A percentile compares a stretch with the other conserved stretches of the same genome.
Conservation (phyloP, 2,113 vertebrate genomes). For the Paratilapia polleni region DNA sequence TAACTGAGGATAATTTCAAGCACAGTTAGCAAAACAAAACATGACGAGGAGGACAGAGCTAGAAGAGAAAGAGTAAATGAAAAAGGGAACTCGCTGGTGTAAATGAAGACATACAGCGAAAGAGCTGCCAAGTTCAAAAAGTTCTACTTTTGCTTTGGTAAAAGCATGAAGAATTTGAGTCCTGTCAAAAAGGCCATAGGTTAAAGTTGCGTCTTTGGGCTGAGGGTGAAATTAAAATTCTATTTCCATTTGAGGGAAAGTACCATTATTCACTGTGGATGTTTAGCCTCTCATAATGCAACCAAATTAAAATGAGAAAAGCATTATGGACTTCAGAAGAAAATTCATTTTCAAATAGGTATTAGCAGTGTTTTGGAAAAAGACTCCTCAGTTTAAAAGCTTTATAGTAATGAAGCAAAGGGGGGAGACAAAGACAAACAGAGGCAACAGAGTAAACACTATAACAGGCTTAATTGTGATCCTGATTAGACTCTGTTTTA, state of each 20-base stretch:
- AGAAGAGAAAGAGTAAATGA: not conserved
- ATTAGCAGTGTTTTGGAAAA: not conserved
- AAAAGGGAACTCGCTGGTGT: constrained; percentile 1
- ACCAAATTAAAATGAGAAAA: not conserved
- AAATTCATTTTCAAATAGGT: not conserved
- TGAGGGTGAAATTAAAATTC: not conserved
- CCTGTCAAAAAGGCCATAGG: not conserved
- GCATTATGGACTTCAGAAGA: not conserved
- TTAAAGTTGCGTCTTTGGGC: not conserved
- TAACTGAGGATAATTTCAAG: not conserved
- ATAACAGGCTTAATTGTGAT: not conserved
- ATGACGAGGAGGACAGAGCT: not conserved
- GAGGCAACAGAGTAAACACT: not conserved
- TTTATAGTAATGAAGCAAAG: not conserved
- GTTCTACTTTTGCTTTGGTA: not conserved
- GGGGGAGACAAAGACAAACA: not conserved
- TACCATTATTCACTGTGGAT: not conserved
- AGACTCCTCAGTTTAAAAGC: not conserved
- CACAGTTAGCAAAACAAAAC: not conserved
- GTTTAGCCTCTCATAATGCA: not conserved
- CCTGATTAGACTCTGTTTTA: constrained; percentile 14
- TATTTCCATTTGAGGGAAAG: not conserved
- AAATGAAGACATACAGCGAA: constrained; percentile 1
- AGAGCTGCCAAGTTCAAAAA: constrained; percentile 31
- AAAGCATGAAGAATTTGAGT: not conserved